phyloP scores from a whole-genome alignment of 2,113 vertebrate species.

The Ailuropoda melanoleuca region DNA sequence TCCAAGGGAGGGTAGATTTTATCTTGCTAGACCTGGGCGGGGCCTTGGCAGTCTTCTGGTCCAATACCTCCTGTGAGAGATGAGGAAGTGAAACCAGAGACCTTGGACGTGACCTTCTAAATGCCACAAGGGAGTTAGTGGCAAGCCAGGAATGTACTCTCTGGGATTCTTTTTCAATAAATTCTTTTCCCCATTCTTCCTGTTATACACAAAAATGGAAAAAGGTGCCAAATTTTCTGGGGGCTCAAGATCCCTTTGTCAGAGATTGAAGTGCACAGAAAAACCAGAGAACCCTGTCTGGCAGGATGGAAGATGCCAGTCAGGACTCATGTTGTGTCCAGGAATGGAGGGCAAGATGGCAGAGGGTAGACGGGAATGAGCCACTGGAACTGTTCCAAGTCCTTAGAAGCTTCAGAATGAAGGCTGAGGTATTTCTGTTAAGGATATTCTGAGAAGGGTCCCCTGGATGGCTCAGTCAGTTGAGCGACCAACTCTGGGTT shows the following conservation, averaged over 20 bases:
- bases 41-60: neutral
- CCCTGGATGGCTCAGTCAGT: neutral
- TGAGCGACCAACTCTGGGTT: neutral
- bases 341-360: neutral
- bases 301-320: neutral
- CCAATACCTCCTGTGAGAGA: neutral
- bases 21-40: neutral
- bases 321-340: neutral
- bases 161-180: neutral
- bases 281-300: neutral
- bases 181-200: neutral
- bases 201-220: neutral
- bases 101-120: neutral
- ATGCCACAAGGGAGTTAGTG: neutral
- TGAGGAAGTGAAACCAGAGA: slow-evolving; percentile 46
- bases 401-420: neutral
- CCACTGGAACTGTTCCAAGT: neutral
- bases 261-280: neutral
- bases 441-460: neutral
- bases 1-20: neutral
- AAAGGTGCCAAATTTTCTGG: neutral
- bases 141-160: neutral
- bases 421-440: neutral
- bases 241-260: neutral
- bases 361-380: neutral